These are phyloP conservation scores for Oncorhynchus nerka DNA, from an alignment of 2,113 vertebrate genomes.

Conservation along the genomic window DNA sequence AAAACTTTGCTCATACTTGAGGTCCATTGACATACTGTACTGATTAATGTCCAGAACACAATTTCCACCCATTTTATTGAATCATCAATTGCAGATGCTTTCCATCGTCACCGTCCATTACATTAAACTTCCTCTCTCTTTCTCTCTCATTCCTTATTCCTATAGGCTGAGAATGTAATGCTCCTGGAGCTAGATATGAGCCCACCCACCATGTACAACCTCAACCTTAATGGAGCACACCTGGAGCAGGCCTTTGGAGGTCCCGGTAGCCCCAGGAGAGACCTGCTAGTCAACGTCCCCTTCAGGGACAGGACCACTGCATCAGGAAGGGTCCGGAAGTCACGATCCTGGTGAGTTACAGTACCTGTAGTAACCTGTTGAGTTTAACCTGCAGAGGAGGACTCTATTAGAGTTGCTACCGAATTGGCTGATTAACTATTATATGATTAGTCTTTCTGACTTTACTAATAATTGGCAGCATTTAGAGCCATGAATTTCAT, in stretches of 20 bases:
- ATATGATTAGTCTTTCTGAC: background rate
- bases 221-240: constrained; percentile 79
- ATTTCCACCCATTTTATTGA: background rate
- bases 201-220: constrained; percentile 76
- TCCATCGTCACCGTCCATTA: background rate
- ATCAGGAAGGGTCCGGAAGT: constrained; percentile 81
- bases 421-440: background rate
- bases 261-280: constrained; percentile 45
- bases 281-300: constrained; percentile 32
- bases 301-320: constrained; percentile 75
- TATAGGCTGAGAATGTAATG: constrained; percentile 96
- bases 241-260: constrained; percentile 62
- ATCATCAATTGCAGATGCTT: background rate
- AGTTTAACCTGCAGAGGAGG: background rate
- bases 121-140: background rate
- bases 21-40: background rate
- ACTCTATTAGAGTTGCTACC: background rate
- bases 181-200: constrained; percentile 91
- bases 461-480: background rate
- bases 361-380: background rate
- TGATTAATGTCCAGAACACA: background rate
- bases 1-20: too few species aligned
- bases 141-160: constrained; percentile 1
- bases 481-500: background rate
- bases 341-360: constrained; percentile 86